These are phyloP conservation scores for Semaprochilodus insignis DNA, from an alignment of 2,797 vertebrate genomes.

Conservation along the genomic window DNA sequence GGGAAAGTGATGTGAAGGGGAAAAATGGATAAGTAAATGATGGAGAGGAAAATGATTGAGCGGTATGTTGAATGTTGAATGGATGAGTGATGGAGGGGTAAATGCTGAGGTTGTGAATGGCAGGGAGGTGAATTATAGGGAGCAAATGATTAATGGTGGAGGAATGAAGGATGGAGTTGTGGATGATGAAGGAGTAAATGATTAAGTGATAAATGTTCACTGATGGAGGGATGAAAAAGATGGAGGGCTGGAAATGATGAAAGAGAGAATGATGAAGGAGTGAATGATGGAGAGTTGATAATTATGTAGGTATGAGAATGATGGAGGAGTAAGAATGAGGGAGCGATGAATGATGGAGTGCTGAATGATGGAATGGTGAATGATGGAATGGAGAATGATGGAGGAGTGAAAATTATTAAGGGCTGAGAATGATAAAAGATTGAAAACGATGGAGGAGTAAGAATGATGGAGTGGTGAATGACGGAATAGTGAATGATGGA, in stretches of 20 bases:
- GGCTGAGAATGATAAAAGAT: background rate
- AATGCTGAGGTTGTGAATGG: background rate
- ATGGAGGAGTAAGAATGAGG: background rate
- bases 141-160: background rate
- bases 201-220: background rate
- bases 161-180: background rate
- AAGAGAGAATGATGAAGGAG: background rate
- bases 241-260: background rate
- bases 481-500: background rate
- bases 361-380: background rate
- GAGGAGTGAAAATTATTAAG: background rate
- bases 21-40: too few relatives aligned
- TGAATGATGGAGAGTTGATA: background rate
- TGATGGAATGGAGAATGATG: background rate
- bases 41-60: background rate
- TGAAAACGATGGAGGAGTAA: too few relatives aligned
- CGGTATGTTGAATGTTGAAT: background rate
- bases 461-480: background rate
- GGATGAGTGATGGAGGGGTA: background rate
- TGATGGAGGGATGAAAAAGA: background rate
- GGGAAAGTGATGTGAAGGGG: too few relatives aligned
- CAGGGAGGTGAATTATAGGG: background rate
- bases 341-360: background rate
- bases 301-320: background rate
- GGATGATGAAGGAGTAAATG: background rate